phyloP scores from a whole-genome alignment of 2,113 vertebrate species.

The Circaetus cinerascens region DNA sequence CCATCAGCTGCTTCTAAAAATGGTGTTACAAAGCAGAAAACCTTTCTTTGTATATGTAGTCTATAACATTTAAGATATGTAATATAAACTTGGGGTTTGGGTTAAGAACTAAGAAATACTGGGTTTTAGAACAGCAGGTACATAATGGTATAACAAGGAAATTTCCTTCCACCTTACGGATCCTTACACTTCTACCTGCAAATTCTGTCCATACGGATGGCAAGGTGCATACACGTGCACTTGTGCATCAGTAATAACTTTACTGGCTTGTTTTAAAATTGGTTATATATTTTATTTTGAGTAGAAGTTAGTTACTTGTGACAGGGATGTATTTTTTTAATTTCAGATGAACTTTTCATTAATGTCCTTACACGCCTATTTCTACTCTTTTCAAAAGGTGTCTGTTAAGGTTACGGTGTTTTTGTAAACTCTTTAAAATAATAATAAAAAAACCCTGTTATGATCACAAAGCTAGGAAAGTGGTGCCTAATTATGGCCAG shows the following conservation, averaged over 20 bases:
- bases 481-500: constrained; percentile 23
- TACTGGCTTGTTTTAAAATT: not conserved
- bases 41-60: not conserved
- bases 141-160: not conserved
- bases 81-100: not conserved
- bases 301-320: not conserved
- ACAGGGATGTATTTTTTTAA: not conserved
- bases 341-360: not conserved
- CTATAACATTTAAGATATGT: not conserved
- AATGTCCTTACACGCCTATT: not conserved
- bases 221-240: not conserved
- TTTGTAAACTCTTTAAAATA: constrained; percentile 42
- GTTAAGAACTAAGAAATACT: not conserved
- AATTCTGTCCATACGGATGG: not conserved
- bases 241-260: not conserved
- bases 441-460: not conserved
- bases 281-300: not conserved
- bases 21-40: not conserved
- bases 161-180: not conserved
- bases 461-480: constrained; percentile 13
- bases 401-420: not conserved
- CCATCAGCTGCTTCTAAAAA: not conserved
- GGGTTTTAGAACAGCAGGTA: not conserved
- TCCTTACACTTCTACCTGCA: not conserved
- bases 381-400: not conserved